Evolutionary conservation across 1,140 invertebrate species (phyloP).

Genomic region (Delia radicum): DNA sequence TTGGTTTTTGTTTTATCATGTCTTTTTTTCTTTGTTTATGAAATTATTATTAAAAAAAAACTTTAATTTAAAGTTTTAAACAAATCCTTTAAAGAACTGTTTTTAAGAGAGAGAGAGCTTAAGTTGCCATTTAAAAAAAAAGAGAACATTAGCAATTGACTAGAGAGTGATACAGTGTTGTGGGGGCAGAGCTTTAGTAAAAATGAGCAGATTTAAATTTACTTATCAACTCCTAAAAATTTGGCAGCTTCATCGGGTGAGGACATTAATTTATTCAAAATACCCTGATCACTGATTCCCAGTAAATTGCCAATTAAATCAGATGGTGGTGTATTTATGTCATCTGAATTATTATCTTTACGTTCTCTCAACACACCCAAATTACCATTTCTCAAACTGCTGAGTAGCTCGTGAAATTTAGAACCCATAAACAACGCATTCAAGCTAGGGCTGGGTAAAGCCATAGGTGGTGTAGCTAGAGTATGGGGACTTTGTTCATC

Average conservation of each 20-base stretch:
- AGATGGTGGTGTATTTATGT: constrained; percentile 3
- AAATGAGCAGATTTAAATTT: constrained; percentile 35
- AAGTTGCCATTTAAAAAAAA: neutral
- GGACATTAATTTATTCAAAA: constrained; percentile 82
- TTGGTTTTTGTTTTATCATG: constrained; percentile 15
- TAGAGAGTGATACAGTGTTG: neutral
- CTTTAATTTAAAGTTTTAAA: no score
- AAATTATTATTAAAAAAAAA: neutral
- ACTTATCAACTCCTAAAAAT: constrained; percentile 77
- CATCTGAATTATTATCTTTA: constrained; percentile 57
- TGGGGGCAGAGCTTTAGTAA: neutral
- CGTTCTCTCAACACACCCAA: constrained; percentile 54
- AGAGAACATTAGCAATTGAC: neutral
- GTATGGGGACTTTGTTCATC: constrained; percentile 51
- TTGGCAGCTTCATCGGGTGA: constrained; percentile 86
- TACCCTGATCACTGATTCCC: constrained; percentile 81
- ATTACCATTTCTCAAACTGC: constrained; percentile 50
- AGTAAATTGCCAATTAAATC: constrained; percentile 87
- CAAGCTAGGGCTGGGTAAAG: neutral
- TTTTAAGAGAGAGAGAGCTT: neutral
- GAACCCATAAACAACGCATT: constrained; percentile 30
- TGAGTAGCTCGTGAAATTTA: constrained; percentile 48
- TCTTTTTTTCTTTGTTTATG: neutral
- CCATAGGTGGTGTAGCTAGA: constrained; percentile 38
- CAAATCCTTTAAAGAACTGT: neutral